Evolutionary conservation across 2,797 vertebrate genomes (phyloP).

Genomic region (Gadopsis bispinosus): DNA sequence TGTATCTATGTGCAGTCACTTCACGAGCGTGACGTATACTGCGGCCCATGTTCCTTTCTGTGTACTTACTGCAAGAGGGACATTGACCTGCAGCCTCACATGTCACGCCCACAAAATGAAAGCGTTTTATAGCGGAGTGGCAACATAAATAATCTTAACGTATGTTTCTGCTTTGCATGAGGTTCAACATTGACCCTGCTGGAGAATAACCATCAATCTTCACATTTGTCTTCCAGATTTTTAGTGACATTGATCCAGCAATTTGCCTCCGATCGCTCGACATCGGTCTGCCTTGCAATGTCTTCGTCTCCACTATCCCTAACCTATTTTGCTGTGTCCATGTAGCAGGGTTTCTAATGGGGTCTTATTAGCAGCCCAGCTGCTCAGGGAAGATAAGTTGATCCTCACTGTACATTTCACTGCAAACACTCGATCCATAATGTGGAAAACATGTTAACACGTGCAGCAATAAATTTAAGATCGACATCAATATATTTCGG

Average conservation of each 20-base stretch:
- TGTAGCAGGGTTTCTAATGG: conserved; percentile 55
- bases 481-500: neutral
- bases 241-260: conserved; percentile 66
- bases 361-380: conserved; percentile 38
- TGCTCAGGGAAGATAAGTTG: conserved; percentile 59
- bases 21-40: neutral
- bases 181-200: conserved; percentile 43
- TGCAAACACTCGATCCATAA: neutral
- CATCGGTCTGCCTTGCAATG: conserved; percentile 36
- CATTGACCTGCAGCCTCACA: conserved; percentile 57
- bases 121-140: conserved; percentile 31
- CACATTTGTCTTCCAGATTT: conserved; percentile 56
- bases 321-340: conserved; percentile 38
- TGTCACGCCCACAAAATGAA: conserved; percentile 50
- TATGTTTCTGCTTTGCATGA: conserved; percentile 45
- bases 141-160: conserved; percentile 62
- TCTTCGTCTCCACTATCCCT: conserved; percentile 39
- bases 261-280: conserved; percentile 44
- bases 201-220: conserved; percentile 48
- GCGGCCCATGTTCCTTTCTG: neutral
- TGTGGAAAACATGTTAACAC: neutral
- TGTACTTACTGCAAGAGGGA: conserved; percentile 22
- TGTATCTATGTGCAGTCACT: neutral
- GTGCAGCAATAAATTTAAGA: neutral
- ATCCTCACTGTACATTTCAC: conserved; percentile 35